phyloP scores from a whole-genome alignment of 2,113 vertebrate species.

The Phalacrocorax brasilianus region DNA sequence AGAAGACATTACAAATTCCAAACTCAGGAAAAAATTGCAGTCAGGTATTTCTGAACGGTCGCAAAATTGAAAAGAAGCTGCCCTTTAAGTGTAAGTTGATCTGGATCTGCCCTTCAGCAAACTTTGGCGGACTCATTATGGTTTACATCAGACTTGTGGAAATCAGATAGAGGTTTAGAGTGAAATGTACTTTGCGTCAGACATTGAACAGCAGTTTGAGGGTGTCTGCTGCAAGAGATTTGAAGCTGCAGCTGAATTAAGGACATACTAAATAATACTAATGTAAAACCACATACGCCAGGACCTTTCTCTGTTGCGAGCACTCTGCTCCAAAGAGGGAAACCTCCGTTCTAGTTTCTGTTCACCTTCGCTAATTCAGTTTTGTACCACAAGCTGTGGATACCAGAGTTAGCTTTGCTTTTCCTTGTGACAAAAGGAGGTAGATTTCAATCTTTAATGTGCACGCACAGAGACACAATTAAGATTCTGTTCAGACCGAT shows the following conservation, averaged over 20 bases:
- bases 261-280: neutral
- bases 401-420: neutral
- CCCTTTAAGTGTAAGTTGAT: neutral
- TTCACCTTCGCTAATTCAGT: accelerated
- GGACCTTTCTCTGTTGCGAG: neutral
- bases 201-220: neutral
- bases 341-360: neutral
- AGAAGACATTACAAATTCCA: neutral
- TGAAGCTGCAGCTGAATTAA: neutral
- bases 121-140: neutral
- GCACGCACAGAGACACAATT: neutral
- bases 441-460: neutral
- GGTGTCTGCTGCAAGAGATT: neutral
- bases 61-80: neutral
- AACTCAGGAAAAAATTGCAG: neutral
- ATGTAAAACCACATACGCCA: neutral
- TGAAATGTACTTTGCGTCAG: neutral
- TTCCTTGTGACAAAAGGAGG: neutral
- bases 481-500: neutral
- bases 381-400: too few relatives aligned
- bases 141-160: neutral
- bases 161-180: neutral
- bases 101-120: neutral
- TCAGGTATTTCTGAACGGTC: neutral
- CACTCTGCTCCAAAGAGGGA: neutral